phyloP scores from a whole-genome alignment of 1,140 invertebrate genomes.

The Chironomus striatipennis region DNA sequence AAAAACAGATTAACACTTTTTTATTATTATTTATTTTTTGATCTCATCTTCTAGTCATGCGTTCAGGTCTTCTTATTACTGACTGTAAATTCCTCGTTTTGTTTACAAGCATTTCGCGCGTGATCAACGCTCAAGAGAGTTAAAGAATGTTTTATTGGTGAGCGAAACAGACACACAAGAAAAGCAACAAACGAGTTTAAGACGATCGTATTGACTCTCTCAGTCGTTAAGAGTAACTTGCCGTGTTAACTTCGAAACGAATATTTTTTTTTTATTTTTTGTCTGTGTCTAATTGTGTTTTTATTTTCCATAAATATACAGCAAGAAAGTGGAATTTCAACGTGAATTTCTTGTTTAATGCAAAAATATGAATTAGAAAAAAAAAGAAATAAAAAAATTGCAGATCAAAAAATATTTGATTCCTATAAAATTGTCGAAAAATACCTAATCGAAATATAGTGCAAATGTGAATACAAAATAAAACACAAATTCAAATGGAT shows the following conservation, averaged over 20 bases:
- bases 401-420: not conserved
- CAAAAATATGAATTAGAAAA: not conserved
- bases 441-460: not conserved
- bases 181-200: not conserved
- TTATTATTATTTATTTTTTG: not conserved
- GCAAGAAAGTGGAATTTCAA: conserved; percentile 1
- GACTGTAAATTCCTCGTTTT: not conserved
- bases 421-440: not conserved
- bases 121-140: not conserved
- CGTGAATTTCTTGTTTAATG: not conserved
- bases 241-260: not conserved
- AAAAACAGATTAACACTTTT: too few relatives aligned
- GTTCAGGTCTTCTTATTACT: not conserved
- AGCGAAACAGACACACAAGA: not conserved
- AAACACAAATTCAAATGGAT: not conserved
- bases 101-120: not conserved
- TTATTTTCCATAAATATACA: not conserved
- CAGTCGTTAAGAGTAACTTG: conserved; percentile 16
- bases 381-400: not conserved
- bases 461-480: not conserved
- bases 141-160: not conserved
- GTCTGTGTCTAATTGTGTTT: not conserved
- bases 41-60: not conserved
- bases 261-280: not conserved
- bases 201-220: not conserved